Evolutionary conservation across 2,797 vertebrate genomes (phyloP), one percentile per base, ranked within the genome.

Genomic region (Danionella dracula): DNA sequence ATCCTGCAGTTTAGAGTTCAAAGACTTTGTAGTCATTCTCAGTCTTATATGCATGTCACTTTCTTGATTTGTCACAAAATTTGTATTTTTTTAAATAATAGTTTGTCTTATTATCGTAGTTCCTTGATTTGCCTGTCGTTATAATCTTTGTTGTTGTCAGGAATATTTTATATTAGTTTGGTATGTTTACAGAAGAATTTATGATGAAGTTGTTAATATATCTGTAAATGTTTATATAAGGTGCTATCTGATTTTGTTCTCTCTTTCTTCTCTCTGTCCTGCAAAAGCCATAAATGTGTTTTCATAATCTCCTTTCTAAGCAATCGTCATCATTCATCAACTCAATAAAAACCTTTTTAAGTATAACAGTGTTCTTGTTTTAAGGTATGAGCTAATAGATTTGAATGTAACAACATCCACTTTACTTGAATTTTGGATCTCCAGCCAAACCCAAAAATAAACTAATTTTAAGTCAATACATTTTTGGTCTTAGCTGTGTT

Each of bases 201-300:
- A 76, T 73, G 68, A 75, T 21, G 71, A 77, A 66, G 71, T 64
- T 77, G 72, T 77, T 77, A 77, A 77, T 77, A 77, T 77, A 77
- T 77, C 75, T 77, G 75, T 72, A 71, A 77, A 70, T 62, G 66
- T 74, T 76, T 73, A 71, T 77, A 74, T 77, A 69, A 71, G 75
- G 75, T 77, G 75, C 72, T 76, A 71, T 76, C 56, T 40, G 46
- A 74, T 66, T 57, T 74, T 70, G 50, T 69, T 55, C 61, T 65
- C 64, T 71, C 65, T 76, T 60, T 74, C 48, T 66, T 65, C 64
- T 71, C 65, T 76, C 65, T 74, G 70, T 67, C 68, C 65, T 69
- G 38, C 61, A 69, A 64, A 77, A 77, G 68, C 72, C 75, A 74
- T 76, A 76, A 74, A 74, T 68, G 64, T 73, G 68, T 73, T 66